Conservation (phyloP, 2,113 vertebrate species). For the Channa maculata region DNA sequence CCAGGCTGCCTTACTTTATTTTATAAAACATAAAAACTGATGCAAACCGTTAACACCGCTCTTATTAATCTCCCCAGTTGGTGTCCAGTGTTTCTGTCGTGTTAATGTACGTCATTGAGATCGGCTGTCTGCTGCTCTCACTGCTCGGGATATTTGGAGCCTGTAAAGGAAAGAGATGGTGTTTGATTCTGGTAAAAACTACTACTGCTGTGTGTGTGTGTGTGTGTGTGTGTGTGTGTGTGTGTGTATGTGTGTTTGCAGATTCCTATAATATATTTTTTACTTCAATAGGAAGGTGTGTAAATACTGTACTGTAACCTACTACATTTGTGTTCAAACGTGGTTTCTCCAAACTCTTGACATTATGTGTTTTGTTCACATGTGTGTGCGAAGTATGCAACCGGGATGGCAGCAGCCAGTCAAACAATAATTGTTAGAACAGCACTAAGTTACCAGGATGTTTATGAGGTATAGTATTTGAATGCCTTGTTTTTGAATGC, state of each 20-base stretch:
- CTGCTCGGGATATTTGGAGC: constrained; percentile 75
- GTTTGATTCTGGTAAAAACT: constrained; percentile 75
- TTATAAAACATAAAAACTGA: no score
- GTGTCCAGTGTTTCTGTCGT: constrained; percentile 71
- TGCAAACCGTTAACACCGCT: neutral
- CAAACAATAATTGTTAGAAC: constrained; percentile 77
- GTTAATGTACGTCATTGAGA: constrained; percentile 73
- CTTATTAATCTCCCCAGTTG: constrained; percentile 56
- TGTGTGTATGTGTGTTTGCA: no score
- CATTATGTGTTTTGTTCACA: neutral
- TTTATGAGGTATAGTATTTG: constrained; percentile 70
- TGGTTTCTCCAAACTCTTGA: neutral
- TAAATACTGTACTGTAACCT: neutral
- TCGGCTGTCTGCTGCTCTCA: constrained; percentile 76
- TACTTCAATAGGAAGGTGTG: neutral
- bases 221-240: no score
- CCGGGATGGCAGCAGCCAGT: constrained; percentile 78
- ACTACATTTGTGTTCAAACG: neutral
- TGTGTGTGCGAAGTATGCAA: constrained; percentile 67
- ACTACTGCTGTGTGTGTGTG: neutral
- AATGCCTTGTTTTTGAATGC: no score
- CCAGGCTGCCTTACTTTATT: no score
- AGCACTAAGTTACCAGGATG: constrained; percentile 73
- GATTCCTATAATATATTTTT: neutral
- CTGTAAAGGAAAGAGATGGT: constrained; percentile 77